phyloP scores from a whole-genome alignment of 2,888 invertebrate genomes.

The Tinea pellionella region DNA sequence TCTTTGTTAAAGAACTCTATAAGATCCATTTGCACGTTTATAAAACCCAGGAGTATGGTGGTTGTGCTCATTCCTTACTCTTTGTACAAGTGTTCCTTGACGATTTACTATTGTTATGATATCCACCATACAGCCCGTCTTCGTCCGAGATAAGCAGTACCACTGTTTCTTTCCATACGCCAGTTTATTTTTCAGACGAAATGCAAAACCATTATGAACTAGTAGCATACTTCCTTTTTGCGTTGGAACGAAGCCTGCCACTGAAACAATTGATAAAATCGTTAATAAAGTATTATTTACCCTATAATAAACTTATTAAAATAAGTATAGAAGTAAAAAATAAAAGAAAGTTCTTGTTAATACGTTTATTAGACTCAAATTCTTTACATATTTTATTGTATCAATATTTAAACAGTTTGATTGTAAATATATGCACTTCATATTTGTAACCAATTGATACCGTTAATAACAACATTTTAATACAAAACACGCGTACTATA shows the following conservation, averaged over 20 bases:
- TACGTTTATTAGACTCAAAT: no score
- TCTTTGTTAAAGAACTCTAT: constrained; percentile 16
- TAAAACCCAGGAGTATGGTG: constrained; percentile 53
- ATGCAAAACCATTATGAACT: constrained; percentile 51
- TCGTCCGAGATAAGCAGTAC: constrained; percentile 52
- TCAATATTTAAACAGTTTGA: no score
- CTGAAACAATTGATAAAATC: constrained; percentile 32
- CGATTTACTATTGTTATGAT: constrained; percentile 42
- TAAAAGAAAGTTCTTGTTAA: neutral
- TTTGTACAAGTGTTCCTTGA: constrained; percentile 36
- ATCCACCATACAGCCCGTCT: constrained; percentile 53
- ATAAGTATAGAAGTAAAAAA: neutral
- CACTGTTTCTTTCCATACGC: constrained; percentile 60
- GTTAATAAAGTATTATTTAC: neutral
- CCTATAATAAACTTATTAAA: neutral
- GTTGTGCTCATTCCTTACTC: constrained; percentile 48
- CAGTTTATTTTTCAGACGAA: constrained; percentile 51
- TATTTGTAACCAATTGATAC: no score
- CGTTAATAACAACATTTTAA: no score
- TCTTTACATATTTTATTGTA: no score
- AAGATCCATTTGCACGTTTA: constrained; percentile 47
- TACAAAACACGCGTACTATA: neutral
- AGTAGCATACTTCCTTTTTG: constrained; percentile 49
- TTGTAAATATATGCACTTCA: no score
- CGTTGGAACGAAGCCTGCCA: constrained; percentile 52